phyloP scores from a whole-genome alignment of 2,797 vertebrate genomes.

The Sebastes cheni region DNA sequence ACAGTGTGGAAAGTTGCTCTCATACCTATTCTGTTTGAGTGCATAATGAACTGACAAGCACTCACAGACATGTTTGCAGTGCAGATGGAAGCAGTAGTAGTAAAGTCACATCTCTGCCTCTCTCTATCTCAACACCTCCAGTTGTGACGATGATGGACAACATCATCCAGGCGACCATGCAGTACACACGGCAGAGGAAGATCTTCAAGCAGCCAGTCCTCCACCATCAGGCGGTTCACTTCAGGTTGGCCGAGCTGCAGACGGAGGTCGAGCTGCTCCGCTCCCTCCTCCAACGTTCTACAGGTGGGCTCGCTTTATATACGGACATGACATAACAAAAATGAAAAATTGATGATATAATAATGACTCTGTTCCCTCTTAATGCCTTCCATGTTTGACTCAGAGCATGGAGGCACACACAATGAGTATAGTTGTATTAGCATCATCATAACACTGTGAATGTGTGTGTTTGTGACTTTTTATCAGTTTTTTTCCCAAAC shows the following conservation, averaged over 20 bases:
- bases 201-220: slow-evolving; percentile 84
- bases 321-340: background rate
- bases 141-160: slow-evolving; percentile 84
- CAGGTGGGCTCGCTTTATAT: slow-evolving; percentile 67
- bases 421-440: background rate
- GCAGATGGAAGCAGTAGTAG: background rate
- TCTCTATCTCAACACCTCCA: slow-evolving; percentile 44
- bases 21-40: too few relatives aligned
- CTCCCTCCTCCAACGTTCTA: slow-evolving; percentile 82
- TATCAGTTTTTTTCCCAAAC: too few relatives aligned
- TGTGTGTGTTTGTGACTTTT: background rate
- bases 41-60: background rate
- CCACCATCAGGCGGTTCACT: slow-evolving; percentile 87
- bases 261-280: slow-evolving; percentile 90
- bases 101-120: background rate
- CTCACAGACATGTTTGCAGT: background rate
- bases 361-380: background rate
- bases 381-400: background rate
- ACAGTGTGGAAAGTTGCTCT: too few relatives aligned
- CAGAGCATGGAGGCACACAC: background rate
- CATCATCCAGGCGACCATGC: slow-evolving; percentile 84
- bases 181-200: slow-evolving; percentile 85
- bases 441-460: background rate
- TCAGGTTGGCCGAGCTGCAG: slow-evolving; percentile 88
- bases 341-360: background rate